Evolutionary conservation across 2,797 vertebrate genomes (phyloP).

Genomic region (Margarornis squamiger): DNA sequence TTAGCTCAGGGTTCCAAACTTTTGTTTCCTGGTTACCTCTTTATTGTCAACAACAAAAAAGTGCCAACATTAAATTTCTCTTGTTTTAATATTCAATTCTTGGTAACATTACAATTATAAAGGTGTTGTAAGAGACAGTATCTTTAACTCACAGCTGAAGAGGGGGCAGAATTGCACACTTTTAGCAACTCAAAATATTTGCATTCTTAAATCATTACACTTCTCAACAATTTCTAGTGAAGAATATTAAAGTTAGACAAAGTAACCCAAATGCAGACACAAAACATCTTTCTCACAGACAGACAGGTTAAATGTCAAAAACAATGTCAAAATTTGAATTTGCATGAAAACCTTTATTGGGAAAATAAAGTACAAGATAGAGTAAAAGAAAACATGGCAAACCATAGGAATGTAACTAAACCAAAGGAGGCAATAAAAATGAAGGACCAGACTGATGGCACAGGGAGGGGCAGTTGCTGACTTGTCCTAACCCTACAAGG

Average conservation of each 20-base stretch:
- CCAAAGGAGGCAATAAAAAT: background rate
- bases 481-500: background rate
- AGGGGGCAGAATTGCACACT: background rate
- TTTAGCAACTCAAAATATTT: background rate
- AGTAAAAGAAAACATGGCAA: background rate
- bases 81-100: background rate
- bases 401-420: background rate
- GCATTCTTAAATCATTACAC: background rate
- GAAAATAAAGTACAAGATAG: background rate
- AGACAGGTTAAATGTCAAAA: background rate
- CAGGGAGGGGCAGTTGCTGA: background rate
- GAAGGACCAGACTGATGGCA: background rate
- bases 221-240: background rate
- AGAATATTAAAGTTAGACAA: background rate
- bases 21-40: background rate
- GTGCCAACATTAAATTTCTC: background rate
- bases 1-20: background rate
- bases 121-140: background rate
- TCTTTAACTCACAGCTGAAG: background rate
- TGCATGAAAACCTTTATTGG: background rate
- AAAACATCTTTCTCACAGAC: background rate
- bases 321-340: background rate
- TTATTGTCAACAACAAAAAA: background rate
- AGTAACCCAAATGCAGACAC: background rate
- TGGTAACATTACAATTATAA: background rate